Evolutionary conservation across 2,113 vertebrate genomes (phyloP).

Genomic region (Pipra filicauda): DNA sequence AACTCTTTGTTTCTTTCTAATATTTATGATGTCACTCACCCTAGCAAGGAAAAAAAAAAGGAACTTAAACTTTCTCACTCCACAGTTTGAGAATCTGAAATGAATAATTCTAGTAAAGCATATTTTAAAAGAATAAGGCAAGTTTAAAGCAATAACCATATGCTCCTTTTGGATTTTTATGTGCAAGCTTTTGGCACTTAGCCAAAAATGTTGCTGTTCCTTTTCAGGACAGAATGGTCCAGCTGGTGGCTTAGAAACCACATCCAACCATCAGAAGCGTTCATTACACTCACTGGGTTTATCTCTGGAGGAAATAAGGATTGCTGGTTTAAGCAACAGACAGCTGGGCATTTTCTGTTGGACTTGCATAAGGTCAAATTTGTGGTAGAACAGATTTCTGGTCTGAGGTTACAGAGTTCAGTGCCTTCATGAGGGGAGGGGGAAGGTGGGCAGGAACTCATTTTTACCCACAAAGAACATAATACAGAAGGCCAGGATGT

Average conservation of each 20-base stretch:
- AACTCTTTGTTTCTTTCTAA: not conserved
- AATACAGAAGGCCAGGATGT: not conserved
- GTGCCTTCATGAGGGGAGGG: not conserved
- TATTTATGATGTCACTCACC: not conserved
- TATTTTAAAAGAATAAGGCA: not conserved
- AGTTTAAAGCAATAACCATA: not conserved
- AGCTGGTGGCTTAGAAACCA: not conserved
- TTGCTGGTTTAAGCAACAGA: not conserved
- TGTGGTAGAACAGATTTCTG: not conserved
- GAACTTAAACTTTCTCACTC: not conserved
- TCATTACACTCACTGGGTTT: not conserved
- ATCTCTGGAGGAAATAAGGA: not conserved
- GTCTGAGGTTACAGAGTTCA: not conserved
- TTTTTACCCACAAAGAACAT: not conserved
- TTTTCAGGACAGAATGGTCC: not conserved
- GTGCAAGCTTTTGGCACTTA: not conserved
- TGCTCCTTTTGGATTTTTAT: not conserved
- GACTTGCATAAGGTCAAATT: not conserved
- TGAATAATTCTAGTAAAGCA: not conserved
- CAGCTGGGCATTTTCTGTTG: not conserved
- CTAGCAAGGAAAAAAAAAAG: not conserved
- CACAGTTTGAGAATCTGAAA: not conserved
- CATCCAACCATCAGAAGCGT: not conserved
- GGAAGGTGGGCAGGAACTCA: not conserved
- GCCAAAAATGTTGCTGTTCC: not conserved